phyloP scores from a whole-genome alignment of 2,797 vertebrate species.

The Pteronotus mesoamericanus region DNA sequence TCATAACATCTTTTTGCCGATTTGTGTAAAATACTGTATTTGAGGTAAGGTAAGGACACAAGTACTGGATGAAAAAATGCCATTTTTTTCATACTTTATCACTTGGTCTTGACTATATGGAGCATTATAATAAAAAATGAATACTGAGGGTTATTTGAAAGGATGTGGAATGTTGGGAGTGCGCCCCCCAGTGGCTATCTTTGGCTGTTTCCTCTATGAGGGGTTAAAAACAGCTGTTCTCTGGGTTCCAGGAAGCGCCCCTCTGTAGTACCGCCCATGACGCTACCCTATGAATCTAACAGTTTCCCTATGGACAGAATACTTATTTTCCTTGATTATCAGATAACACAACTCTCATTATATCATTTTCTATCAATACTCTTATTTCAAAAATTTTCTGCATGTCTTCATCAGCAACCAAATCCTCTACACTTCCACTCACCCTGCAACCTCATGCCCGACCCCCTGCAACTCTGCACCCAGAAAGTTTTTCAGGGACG shows the following conservation, averaged over 20 bases:
- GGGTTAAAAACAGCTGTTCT: neutral
- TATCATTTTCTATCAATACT: neutral
- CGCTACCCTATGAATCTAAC: neutral
- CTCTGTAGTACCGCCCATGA: neutral
- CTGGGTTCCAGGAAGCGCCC: neutral
- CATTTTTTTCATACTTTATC: neutral
- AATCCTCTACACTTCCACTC: neutral
- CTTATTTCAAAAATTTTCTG: neutral
- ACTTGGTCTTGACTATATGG: neutral
- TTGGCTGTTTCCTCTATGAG: neutral
- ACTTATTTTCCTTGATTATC: neutral
- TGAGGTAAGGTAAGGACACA: neutral
- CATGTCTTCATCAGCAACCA: neutral
- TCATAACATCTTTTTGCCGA: neutral
- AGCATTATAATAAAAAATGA: neutral
- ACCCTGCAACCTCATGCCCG: accelerated
- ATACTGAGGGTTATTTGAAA: neutral
- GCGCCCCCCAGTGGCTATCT: neutral
- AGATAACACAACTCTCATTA: neutral
- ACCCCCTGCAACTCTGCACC: neutral
- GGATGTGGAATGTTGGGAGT: neutral
- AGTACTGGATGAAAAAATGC: neutral
- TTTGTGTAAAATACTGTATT: neutral
- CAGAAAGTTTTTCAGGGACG: neutral
- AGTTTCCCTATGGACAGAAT: neutral